A percentile compares a stretch with the other conserved stretches of the same genome.
Conservation (phyloP, 35 echinoderm and acorn worm species). For the Amphiura filiformis region DNA sequence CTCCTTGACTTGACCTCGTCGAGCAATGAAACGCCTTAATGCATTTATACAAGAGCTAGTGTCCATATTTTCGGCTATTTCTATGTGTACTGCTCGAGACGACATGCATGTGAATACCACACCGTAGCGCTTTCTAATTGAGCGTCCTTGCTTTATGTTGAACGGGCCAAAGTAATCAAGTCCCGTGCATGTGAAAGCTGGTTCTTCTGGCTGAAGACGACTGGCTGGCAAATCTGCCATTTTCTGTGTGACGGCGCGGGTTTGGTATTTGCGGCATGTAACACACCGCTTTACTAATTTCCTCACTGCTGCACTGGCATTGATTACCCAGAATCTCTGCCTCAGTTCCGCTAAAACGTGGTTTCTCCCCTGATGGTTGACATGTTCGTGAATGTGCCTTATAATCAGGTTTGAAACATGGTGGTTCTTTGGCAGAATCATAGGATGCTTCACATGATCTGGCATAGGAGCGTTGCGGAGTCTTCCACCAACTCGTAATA, state of each 20-base stretch:
- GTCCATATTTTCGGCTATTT: conserved; percentile 19
- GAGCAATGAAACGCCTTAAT: conserved; percentile 16
- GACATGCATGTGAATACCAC: conserved; percentile 29
- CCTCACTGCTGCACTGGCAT: conserved; percentile 2
- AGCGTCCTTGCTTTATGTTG: conserved; percentile 1
- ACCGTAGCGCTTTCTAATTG: conserved; percentile 22
- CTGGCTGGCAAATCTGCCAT: conserved; percentile 43
- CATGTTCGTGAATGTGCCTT: conserved; percentile 6
- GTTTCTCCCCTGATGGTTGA: conserved; percentile 32
- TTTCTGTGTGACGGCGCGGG: background rate
- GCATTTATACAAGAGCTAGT: conserved; percentile 32
- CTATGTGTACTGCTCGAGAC: conserved; percentile 36
- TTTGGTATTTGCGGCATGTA: background rate
- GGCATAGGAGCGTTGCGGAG: conserved; percentile 31
- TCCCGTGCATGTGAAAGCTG: conserved; percentile 39
- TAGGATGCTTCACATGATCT: conserved; percentile 26
- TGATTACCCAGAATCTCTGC: conserved; percentile 33
- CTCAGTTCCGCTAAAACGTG: conserved; percentile 33
- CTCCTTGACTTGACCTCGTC: conserved; percentile 14
- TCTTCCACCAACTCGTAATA: conserved; percentile 48
- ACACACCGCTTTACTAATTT: conserved; percentile 16
- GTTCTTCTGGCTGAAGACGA: background rate
- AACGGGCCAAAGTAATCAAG: conserved; percentile 50
- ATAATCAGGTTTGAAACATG: conserved; percentile 35
- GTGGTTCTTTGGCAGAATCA: background rate